A percentile compares a stretch with the other conserved stretches of the same genome.
These are phyloP conservation scores for Calliscelio sp. DNA, from an alignment of 2,888 invertebrate genomes.

Conservation along the genomic window DNA sequence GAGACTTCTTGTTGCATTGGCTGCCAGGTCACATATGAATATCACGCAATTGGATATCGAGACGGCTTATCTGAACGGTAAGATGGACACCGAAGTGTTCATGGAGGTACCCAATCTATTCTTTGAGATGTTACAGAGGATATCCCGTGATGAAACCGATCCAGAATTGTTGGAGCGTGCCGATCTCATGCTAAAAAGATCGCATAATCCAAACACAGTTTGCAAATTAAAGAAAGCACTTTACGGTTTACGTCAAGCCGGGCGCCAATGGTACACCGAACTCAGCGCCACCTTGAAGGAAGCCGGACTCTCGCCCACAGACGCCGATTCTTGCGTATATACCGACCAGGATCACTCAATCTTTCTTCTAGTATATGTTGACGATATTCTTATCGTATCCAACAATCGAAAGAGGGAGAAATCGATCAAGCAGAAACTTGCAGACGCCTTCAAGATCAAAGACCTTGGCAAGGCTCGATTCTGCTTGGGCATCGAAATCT, in stretches of 20 bases:
- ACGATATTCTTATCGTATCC: neutral
- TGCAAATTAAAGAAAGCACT: neutral
- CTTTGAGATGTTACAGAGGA: neutral
- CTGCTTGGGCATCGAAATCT: neutral
- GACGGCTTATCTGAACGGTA: neutral
- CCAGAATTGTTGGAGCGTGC: neutral
- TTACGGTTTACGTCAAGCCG: conserved; percentile 5
- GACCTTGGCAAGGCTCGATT: neutral
- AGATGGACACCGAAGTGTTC: neutral
- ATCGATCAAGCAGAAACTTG: neutral
- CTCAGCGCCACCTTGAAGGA: neutral
- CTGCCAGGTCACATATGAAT: neutral
- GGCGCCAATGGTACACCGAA: neutral
- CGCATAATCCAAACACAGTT: neutral
- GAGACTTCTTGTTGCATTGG: neutral
- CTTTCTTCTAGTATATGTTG: neutral
- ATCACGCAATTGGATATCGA: neutral
- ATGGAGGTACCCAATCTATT: neutral
- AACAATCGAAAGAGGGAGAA: neutral
- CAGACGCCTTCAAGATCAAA: neutral
- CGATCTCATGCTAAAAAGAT: neutral
- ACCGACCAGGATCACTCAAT: neutral
- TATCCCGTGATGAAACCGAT: neutral
- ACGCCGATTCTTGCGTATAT: neutral
- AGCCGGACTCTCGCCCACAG: neutral